A percentile compares a stretch with the other conserved stretches of the same genome.
phyloP scores from a whole-genome alignment of 2,888 invertebrate genomes.

The Hecatera dysodea region DNA sequence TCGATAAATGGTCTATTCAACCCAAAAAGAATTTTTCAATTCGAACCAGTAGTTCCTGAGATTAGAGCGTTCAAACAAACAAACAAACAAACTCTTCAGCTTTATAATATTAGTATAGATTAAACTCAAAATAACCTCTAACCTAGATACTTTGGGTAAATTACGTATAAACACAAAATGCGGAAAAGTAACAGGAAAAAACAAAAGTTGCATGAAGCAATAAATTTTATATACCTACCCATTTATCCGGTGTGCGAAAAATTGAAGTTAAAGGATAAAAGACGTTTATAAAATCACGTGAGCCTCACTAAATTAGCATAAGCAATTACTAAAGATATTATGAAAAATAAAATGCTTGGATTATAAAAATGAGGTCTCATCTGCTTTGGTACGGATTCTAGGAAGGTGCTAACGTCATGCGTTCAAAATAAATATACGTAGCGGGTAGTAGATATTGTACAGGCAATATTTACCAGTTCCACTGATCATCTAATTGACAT shows the following conservation, averaged over 20 bases:
- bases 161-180: too few species aligned
- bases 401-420: constrained; percentile 19
- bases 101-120: too few species aligned
- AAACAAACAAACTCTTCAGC: too few species aligned
- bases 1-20: too few species aligned
- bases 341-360: constrained; percentile 4
- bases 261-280: not conserved
- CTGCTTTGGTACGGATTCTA: constrained; percentile 14
- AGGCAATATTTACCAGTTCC: not conserved
- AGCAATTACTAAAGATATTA: constrained; percentile 17
- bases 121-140: not conserved
- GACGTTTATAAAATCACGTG: constrained; percentile 1
- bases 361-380: not conserved
- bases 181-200: constrained; percentile 4
- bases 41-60: too few species aligned
- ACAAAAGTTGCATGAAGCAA: not conserved
- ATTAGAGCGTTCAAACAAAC: too few species aligned
- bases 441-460: not conserved
- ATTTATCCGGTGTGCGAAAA: not conserved
- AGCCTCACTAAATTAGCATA: constrained; percentile 25
- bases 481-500: not conserved
- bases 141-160: not conserved
- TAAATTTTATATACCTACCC: not conserved
- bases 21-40: too few species aligned
- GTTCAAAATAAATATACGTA: not conserved